phyloP scores from a whole-genome alignment of 1,140 invertebrate species.

The Tetramorium alpestre region DNA sequence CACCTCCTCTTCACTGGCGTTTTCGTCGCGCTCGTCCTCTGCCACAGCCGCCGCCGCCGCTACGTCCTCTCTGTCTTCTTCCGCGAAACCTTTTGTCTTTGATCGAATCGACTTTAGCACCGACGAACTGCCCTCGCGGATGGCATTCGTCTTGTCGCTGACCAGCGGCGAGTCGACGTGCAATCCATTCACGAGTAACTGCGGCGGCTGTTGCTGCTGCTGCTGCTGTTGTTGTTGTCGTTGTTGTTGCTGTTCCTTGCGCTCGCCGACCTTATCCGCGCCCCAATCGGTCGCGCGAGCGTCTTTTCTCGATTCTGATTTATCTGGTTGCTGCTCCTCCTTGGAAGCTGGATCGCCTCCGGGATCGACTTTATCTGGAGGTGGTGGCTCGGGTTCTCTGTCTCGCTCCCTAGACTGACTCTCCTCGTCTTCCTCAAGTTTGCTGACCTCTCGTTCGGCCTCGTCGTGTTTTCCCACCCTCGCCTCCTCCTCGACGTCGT shows the following conservation, averaged over 20 bases:
- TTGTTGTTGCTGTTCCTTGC: conserved; percentile 12
- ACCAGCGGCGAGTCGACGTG: conserved; percentile 55
- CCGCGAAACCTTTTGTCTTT: conserved; percentile 41
- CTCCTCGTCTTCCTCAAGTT: conserved; percentile 81
- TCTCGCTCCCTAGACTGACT: conserved; percentile 83
- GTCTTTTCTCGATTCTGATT: conserved; percentile 44
- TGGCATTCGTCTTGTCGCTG: conserved; percentile 49
- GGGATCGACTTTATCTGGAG: conserved; percentile 75
- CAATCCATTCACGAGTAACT: conserved; percentile 69
- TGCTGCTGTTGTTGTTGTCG: conserved; percentile 27
- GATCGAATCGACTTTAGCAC: conserved; percentile 50
- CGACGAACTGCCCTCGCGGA: conserved; percentile 40
- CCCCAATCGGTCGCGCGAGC: conserved; percentile 4
- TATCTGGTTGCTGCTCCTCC: conserved; percentile 26
- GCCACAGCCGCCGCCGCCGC: conserved; percentile 21
- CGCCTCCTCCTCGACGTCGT: conserved; percentile 68
- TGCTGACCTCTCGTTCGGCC: conserved; percentile 61
- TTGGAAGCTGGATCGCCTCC: conserved; percentile 62
- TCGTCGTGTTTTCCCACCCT: conserved; percentile 57
- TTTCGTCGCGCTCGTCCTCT: conserved; percentile 44
- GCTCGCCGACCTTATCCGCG: background rate
- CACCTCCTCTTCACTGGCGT: conserved; percentile 42
- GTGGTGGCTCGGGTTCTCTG: conserved; percentile 82
- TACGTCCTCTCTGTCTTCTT: conserved; percentile 53
- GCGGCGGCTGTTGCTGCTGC: conserved; percentile 18